These are phyloP conservation scores for Brachionus asplanchnoidis DNA, from an alignment of 1,140 invertebrate species.

Conservation along the genomic window DNA sequence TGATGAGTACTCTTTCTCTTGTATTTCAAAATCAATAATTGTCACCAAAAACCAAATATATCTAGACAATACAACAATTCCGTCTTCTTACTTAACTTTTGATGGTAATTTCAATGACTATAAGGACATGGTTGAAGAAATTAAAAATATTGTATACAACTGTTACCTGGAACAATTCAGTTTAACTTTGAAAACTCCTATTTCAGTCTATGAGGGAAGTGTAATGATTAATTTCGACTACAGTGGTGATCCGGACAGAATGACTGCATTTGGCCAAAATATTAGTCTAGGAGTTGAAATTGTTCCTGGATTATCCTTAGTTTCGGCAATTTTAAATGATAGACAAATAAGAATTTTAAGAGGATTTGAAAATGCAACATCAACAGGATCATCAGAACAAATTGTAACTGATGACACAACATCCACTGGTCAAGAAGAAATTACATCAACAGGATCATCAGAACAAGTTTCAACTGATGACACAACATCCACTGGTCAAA, in stretches of 20 bases:
- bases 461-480: too few relatives aligned
- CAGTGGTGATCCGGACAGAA: background rate
- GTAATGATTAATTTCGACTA: background rate
- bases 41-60: background rate
- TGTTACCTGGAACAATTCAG: background rate
- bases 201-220: background rate
- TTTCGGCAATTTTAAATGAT: background rate
- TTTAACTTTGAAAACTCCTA: background rate
- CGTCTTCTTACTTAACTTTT: background rate
- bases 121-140: background rate
- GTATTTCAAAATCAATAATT: background rate
- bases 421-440: too few relatives aligned
- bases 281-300: background rate
- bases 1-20: slow-evolving; percentile 4
- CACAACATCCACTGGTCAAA: too few relatives aligned
- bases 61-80: background rate
- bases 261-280: background rate
- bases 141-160: background rate
- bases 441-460: too few relatives aligned
- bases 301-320: background rate
- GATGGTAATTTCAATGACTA: background rate
- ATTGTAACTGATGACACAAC: too few relatives aligned
- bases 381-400: background rate
- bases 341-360: background rate
- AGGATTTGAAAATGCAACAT: background rate